Conservation (phyloP, 1,140 invertebrate species). For the Diachasmimorpha longicaudata region DNA sequence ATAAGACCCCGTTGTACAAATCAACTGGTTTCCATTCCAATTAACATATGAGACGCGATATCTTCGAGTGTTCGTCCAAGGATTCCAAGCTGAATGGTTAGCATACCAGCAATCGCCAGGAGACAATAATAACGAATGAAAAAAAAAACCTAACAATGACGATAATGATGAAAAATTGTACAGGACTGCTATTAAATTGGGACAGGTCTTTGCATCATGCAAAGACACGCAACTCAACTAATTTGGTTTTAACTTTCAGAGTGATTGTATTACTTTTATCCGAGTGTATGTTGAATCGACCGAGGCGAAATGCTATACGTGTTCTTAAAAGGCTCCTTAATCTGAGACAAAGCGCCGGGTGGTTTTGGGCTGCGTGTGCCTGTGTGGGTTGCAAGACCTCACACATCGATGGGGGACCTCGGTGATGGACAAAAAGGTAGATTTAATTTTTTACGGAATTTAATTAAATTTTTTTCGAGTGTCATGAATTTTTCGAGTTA, state of each 20-base stretch:
- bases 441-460: background rate
- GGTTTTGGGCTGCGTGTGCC: constrained; percentile 14
- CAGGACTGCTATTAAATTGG: background rate
- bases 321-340: constrained; percentile 42
- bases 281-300: no score
- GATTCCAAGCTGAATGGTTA: constrained; percentile 1
- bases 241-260: constrained; percentile 50
- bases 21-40: constrained; percentile 15
- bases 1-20: constrained; percentile 21
- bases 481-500: no score
- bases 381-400: constrained; percentile 35
- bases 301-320: constrained; percentile 39
- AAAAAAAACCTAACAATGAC: background rate
- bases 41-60: background rate
- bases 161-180: background rate
- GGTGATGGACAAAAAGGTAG: no score
- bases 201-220: background rate
- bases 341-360: constrained; percentile 42
- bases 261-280: constrained; percentile 38
- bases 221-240: constrained; percentile 22
- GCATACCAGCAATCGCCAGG: background rate
- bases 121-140: constrained; percentile 1
- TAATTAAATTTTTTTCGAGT: no score
- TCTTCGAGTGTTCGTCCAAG: background rate
- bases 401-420: constrained; percentile 30